phyloP scores from a whole-genome alignment of 2,797 vertebrate species.

The Gastrophryne carolinensis region DNA sequence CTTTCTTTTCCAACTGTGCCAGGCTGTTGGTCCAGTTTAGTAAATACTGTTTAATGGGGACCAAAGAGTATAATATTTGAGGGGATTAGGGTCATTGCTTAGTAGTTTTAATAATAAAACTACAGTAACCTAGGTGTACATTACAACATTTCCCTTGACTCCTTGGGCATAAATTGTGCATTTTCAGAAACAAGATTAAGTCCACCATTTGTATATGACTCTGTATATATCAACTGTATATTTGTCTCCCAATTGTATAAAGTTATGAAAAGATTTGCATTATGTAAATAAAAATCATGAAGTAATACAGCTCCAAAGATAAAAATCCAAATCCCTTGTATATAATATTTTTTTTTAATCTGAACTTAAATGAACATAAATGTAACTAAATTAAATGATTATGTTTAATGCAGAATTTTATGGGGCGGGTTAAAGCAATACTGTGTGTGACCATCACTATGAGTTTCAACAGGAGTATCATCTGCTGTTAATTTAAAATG shows the following conservation, averaged over 20 bases:
- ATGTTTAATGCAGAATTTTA: neutral
- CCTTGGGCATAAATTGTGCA: neutral
- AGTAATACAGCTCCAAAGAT: slow-evolving; percentile 41
- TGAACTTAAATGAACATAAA: slow-evolving; percentile 29
- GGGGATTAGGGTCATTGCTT: too few relatives aligned
- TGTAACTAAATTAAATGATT: slow-evolving; percentile 11
- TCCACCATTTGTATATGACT: slow-evolving; percentile 4
- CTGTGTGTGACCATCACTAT: slow-evolving; percentile 33
- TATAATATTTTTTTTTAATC: slow-evolving; percentile 49
- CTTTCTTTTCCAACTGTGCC: too few relatives aligned
- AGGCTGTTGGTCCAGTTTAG: too few relatives aligned
- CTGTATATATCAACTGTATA: slow-evolving; percentile 21
- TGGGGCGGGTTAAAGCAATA: slow-evolving; percentile 44
- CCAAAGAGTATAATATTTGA: too few relatives aligned
- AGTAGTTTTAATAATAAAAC: too few relatives aligned
- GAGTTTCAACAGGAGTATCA: neutral
- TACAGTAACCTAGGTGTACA: too few relatives aligned
- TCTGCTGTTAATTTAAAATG: neutral
- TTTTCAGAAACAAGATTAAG: slow-evolving; percentile 12
- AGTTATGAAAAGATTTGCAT: neutral
- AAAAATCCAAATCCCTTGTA: slow-evolving; percentile 31
- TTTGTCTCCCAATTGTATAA: slow-evolving; percentile 26
- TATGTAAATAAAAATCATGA: slow-evolving; percentile 9
- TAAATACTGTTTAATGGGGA: too few relatives aligned
- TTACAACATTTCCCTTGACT: neutral